A percentile compares a stretch with the other conserved stretches of the same genome.
Evolutionary conservation across 1,140 invertebrate species (phyloP).

Genomic region (Sarcophaga bullata): DNA sequence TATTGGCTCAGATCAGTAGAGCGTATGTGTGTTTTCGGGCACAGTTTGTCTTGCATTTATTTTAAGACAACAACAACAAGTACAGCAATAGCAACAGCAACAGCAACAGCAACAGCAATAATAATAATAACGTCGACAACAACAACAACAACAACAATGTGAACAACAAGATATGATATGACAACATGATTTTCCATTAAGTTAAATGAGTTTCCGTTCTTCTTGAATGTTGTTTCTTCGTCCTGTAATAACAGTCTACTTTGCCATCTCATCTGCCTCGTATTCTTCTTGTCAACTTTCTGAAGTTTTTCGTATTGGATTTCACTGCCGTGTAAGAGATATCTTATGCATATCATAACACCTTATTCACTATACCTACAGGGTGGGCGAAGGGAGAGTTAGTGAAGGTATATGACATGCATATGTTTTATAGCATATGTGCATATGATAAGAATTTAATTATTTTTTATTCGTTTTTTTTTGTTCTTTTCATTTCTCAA

Average conservation of each 20-base stretch:
- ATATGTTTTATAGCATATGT: too few relatives aligned
- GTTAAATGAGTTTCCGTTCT: not conserved
- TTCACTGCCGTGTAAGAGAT: not conserved
- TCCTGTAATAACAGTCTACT: not conserved
- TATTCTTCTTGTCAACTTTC: not conserved
- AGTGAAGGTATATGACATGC: too few relatives aligned
- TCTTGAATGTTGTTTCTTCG: not conserved
- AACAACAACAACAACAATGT: not conserved
- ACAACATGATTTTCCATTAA: not conserved
- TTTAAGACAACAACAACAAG: constrained; percentile 3
- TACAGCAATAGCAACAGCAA: not conserved
- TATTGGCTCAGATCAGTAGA: not conserved
- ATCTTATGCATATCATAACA: not conserved
- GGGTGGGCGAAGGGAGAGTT: not conserved
- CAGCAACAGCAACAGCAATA: too few relatives aligned
- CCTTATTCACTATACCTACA: not conserved
- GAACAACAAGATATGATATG: not conserved
- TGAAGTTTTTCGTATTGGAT: not conserved
- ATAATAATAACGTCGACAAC: too few relatives aligned
- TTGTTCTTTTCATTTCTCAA: too few relatives aligned
- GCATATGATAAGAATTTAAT: too few relatives aligned
- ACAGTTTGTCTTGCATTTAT: not conserved
- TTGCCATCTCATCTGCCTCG: not conserved
- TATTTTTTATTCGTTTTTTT: too few relatives aligned
- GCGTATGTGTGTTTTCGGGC: not conserved